A percentile compares a stretch with the other conserved stretches of the same genome.
phyloP scores from a whole-genome alignment of 1,140 invertebrate genomes.

The Leptopilina boulardi region DNA sequence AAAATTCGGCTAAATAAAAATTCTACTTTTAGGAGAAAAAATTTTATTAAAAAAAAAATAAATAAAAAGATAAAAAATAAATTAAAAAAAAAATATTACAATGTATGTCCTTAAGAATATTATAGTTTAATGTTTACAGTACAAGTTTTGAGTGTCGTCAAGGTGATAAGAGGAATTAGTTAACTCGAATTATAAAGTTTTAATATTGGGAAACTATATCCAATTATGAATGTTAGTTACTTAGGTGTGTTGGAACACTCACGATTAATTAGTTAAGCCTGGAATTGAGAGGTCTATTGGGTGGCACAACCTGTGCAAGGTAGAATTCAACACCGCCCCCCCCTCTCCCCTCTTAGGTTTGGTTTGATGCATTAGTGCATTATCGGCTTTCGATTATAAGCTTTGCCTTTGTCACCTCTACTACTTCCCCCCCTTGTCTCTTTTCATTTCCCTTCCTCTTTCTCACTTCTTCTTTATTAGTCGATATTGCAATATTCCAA shows the following conservation, averaged over 20 bases:
- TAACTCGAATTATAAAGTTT: neutral
- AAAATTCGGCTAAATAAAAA: too few species aligned
- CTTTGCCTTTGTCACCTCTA: conserved; percentile 42
- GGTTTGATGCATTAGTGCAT: conserved; percentile 55
- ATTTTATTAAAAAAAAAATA: too few species aligned
- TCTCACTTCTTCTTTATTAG: conserved; percentile 21
- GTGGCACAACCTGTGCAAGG: conserved; percentile 40
- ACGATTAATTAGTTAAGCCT: conserved; percentile 44
- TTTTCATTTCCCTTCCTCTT: conserved; percentile 4
- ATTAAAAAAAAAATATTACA: too few species aligned
- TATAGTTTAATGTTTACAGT: too few species aligned
- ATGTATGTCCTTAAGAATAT: too few species aligned
- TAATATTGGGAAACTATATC: neutral
- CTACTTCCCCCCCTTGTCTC: conserved; percentile 23
- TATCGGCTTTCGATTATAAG: conserved; percentile 58
- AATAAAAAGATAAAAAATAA: too few species aligned
- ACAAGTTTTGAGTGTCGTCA: too few species aligned
- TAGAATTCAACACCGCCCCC: conserved; percentile 44
- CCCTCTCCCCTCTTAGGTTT: too few species aligned
- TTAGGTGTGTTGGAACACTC: conserved; percentile 37
- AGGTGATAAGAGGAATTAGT: neutral
- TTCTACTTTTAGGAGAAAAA: too few species aligned
- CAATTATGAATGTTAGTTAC: conserved; percentile 21
- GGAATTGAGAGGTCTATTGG: conserved; percentile 3
- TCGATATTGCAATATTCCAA: conserved; percentile 27